Evolutionary conservation across 2,797 vertebrate genomes (phyloP), one percentile per base, ranked within the genome.

Genomic region (Vultur gryphus): DNA sequence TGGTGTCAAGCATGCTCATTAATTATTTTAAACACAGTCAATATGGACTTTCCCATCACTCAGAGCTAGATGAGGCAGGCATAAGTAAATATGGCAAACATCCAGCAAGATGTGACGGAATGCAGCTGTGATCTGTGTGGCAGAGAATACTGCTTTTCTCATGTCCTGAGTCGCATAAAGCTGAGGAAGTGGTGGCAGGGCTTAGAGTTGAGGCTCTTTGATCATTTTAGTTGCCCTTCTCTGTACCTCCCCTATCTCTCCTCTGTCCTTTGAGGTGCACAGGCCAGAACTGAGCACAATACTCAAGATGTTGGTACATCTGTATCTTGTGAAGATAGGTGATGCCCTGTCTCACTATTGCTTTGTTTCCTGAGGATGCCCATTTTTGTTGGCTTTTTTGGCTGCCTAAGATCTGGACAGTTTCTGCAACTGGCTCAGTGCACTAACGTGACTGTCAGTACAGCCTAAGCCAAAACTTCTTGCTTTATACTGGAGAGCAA

Each of bases 191-290:
- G 35, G 39, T 83, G 52, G 23, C 39, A 77, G 69, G 39, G 23
- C 69, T 70, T 33, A 9, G 18, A 39, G 10, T 2, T 62, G 67
- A 67, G 37, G 37, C 9, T 75, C 10, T 83, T 46, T n/a, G 26
- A 28, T 72, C 1, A 31, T 31, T 84, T 87, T 29, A 52, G 12
- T 57, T 89, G 20, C 49, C 6, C 9, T 70, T 84, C 19, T 86
- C n/a, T 3, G 0, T 39, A 13, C 39, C 31, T 71, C 10, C 6
- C 15, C 10, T 18, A 3, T 43, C 16, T 54, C 9, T 16, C 2
- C 6, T 16, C 24, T 12, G 6, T 41, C 39, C n/a, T 70, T 82
- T 9, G 37, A 70, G 17, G 8, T 49, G 13, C 31, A 33, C 19
- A 55, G 75, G 23, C 58, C n/a, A 69, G 23, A 87, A 64, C 46